A percentile compares a stretch with the other conserved stretches of the same genome.
phyloP scores from a whole-genome alignment of 2,888 invertebrate genomes.

The Harpagoxenus sublaevis region DNA sequence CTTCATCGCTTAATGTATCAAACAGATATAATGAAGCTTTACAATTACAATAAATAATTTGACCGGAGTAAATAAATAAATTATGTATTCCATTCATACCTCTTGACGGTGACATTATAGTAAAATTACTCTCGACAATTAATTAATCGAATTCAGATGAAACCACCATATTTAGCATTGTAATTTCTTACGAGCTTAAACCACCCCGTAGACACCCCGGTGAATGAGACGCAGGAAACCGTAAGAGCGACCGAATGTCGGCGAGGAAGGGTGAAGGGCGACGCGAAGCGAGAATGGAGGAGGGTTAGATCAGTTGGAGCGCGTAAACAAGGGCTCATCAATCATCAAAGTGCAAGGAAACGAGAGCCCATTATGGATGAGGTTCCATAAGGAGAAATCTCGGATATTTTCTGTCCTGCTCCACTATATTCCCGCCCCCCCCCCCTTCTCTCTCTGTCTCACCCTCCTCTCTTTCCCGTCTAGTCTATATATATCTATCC shows the following conservation, averaged over 20 bases:
- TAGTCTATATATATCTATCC: conserved; percentile 45
- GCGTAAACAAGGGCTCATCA: conserved; percentile 77
- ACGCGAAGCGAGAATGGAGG: neutral
- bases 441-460: neutral
- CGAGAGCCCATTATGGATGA: conserved; percentile 62
- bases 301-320: conserved; percentile 62
- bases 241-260: conserved; percentile 60
- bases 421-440: conserved; percentile 11
- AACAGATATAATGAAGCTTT: conserved; percentile 30
- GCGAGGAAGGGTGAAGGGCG: conserved; percentile 34
- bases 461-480: neutral
- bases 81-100: neutral
- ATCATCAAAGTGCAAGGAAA: conserved; percentile 76
- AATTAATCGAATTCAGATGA: conserved; percentile 29
- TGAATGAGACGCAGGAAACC: conserved; percentile 60
- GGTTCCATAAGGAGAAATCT: conserved; percentile 55
- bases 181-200: conserved; percentile 49
- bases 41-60: conserved; percentile 47
- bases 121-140: conserved; percentile 34
- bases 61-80: neutral
- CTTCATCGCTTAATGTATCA: conserved; percentile 39
- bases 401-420: conserved; percentile 64
- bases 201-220: conserved; percentile 50
- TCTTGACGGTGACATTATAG: neutral
- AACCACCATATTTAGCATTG: conserved; percentile 12